Percentiles rank a stretch among this genome's conserved stretches.
phyloP scores from a whole-genome alignment of 2,888 invertebrate genomes.

The Cataglyphis albicans region DNA sequence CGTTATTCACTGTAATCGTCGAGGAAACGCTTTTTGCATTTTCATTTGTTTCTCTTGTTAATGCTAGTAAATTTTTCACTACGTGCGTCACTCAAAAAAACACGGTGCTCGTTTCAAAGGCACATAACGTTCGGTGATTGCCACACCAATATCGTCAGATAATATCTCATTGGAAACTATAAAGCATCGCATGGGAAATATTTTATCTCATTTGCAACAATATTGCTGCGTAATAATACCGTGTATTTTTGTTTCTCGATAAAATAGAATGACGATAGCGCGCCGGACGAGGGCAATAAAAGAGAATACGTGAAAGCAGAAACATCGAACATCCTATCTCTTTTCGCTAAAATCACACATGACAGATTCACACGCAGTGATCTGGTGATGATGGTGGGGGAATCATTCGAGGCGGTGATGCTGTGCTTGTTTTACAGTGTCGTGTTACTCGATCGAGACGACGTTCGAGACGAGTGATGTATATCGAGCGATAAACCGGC shows the following conservation, averaged over 20 bases:
- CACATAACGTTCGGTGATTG: constrained; percentile 65
- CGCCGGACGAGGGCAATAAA: constrained; percentile 48
- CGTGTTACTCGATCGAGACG: constrained; percentile 9
- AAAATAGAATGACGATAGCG: constrained; percentile 23
- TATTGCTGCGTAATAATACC: constrained; percentile 4
- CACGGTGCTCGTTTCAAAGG: constrained; percentile 67
- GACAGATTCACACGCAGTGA: constrained; percentile 73
- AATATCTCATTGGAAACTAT: constrained; percentile 9
- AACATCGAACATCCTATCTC: constrained; percentile 78
- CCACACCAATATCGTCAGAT: constrained; percentile 47
- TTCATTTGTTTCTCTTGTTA: constrained; percentile 54
- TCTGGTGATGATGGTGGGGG: constrained; percentile 25
- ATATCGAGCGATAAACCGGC: not conserved
- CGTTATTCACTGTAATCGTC: not conserved
- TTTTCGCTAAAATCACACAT: constrained; percentile 74
- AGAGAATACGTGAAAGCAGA: constrained; percentile 60
- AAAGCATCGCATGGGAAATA: not conserved
- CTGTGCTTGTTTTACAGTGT: constrained; percentile 30
- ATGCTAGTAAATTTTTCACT: constrained; percentile 66
- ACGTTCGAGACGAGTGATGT: not conserved
- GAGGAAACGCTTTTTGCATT: constrained; percentile 14
- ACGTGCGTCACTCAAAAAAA: constrained; percentile 76
- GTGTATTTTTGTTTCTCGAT: constrained; percentile 37
- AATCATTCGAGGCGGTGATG: constrained; percentile 25
- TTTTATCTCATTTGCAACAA: constrained; percentile 40